These are phyloP conservation scores for Hemichromis elongatus DNA, from an alignment of 2,113 vertebrate genomes.

Conservation along the genomic window DNA sequence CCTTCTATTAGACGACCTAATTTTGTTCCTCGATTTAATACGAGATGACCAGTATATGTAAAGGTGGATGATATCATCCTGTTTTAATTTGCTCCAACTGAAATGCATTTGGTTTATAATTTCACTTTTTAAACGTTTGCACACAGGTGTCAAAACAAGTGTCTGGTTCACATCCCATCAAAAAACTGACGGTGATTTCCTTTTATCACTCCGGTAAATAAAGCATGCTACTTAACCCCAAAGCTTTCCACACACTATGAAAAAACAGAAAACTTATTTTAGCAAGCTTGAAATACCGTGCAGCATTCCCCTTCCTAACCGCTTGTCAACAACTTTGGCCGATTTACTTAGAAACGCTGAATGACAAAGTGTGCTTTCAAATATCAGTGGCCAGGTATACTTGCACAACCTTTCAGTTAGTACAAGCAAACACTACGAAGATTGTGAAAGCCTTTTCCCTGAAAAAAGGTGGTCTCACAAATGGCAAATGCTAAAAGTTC, in stretches of 20 bases:
- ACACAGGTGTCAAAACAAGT: neutral
- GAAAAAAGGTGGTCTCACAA: conserved; percentile 38
- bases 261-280: conserved; percentile 17
- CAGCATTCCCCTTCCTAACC: conserved; percentile 10
- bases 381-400: conserved; percentile 19
- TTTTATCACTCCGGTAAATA: neutral
- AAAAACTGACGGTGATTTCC: neutral
- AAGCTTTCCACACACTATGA: fast-evolving
- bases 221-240: neutral
- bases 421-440: conserved; percentile 58
- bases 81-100: neutral
- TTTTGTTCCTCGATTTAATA: neutral
- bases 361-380: conserved; percentile 62
- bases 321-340: conserved; percentile 46
- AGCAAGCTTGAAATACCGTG: neutral
- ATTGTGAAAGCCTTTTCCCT: conserved; percentile 63
- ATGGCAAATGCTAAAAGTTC: conserved; percentile 23
- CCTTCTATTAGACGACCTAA: neutral
- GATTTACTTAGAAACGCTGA: conserved; percentile 38
- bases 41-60: neutral
- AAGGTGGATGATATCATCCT: neutral
- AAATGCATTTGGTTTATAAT: neutral
- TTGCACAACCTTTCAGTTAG: conserved; percentile 60
- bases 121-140: neutral
- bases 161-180: neutral